Percentiles rank a stretch among this genome's conserved stretches.
Conservation (phyloP, 2,888 invertebrate genomes). For the Antheraea assamensis region DNA sequence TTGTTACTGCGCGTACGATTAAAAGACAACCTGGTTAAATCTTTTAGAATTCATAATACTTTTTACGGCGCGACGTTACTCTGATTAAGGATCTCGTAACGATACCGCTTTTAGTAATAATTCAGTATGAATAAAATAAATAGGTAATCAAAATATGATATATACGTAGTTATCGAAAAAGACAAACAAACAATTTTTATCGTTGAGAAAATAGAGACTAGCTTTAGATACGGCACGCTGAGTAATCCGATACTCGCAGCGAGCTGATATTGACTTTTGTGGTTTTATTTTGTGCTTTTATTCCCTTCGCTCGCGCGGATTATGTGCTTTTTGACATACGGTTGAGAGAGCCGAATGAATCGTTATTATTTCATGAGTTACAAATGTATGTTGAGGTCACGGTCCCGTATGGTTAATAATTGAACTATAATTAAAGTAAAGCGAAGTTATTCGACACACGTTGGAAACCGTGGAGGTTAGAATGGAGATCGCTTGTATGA, state of each 20-base stretch:
- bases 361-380: conserved; percentile 10
- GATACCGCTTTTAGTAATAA: background rate
- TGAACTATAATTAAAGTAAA: background rate
- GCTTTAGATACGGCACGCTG: conserved; percentile 15
- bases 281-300: conserved; percentile 12
- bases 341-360: conserved; percentile 8
- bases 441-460: background rate
- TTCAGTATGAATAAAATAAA: background rate
- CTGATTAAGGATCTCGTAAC: no score
- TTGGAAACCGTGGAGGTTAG: background rate
- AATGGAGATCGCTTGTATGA: background rate
- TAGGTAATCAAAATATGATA: background rate
- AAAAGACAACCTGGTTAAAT: background rate
- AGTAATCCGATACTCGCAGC: conserved; percentile 21
- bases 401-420: background rate
- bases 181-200: conserved; percentile 12
- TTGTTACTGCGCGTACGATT: background rate
- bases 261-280: conserved; percentile 17
- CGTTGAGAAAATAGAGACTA: conserved; percentile 14
- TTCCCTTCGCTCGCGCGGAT: conserved; percentile 15
- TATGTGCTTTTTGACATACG: conserved; percentile 15
- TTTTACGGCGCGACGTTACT: no score
- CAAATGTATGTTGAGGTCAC: background rate
- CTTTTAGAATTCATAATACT: no score
- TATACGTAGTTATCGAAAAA: background rate